phyloP scores from a whole-genome alignment of 2,888 invertebrate species.

The Acrobasis consociella region DNA sequence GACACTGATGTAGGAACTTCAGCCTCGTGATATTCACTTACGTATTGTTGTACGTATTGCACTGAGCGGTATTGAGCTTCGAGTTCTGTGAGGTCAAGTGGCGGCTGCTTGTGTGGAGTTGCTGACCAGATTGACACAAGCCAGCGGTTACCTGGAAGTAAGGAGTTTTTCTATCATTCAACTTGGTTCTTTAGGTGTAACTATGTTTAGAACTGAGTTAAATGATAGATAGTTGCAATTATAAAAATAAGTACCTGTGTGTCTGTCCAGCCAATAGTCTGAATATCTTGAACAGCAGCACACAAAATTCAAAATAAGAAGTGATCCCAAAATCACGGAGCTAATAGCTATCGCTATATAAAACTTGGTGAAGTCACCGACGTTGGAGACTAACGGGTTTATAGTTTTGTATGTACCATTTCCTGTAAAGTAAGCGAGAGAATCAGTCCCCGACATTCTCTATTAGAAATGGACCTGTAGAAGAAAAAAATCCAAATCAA shows the following conservation, averaged over 20 bases:
- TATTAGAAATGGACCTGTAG: conserved; percentile 58
- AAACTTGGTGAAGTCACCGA: conserved; percentile 92
- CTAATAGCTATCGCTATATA: conserved; percentile 92
- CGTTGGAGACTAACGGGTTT: conserved; percentile 59
- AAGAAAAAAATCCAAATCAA: conserved; percentile 57
- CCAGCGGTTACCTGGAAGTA: conserved; percentile 89
- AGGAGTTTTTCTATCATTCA: conserved; percentile 2
- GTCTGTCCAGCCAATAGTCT: conserved; percentile 91
- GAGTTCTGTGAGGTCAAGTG: conserved; percentile 90
- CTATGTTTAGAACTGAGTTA: too few relatives aligned
- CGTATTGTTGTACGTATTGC: conserved; percentile 57
- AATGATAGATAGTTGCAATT: not conserved
- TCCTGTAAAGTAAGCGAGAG: conserved; percentile 70
- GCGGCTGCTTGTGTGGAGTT: conserved; percentile 91
- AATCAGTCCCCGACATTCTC: conserved; percentile 72
- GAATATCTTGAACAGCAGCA: conserved; percentile 92
- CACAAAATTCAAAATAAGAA: conserved; percentile 89
- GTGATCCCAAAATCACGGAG: conserved; percentile 85
- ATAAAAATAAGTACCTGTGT: conserved; percentile 84
- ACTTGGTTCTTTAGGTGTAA: not conserved
- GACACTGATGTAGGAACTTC: conserved; percentile 62
- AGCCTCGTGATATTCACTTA: conserved; percentile 52
- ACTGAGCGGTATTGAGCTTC: conserved; percentile 70
- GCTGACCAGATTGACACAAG: conserved; percentile 92
- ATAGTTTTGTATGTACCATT: conserved; percentile 66